Evolutionary conservation across 2,888 invertebrate genomes (phyloP).

Genomic region (Lasioglossum pauxillum): DNA sequence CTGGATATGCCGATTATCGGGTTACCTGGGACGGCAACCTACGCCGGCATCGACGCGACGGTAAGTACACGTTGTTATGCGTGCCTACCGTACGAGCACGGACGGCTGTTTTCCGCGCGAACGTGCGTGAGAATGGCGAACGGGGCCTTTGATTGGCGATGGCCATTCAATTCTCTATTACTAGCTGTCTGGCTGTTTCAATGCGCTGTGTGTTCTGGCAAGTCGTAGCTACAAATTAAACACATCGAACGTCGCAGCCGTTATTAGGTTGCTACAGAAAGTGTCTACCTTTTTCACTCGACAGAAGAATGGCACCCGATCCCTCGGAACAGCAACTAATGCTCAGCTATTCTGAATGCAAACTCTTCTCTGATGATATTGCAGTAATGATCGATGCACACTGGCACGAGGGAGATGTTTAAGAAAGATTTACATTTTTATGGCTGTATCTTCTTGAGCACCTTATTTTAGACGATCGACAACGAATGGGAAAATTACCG

Average conservation of each 20-base stretch:
- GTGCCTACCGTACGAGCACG: conserved; percentile 42
- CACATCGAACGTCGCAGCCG: not conserved
- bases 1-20: conserved; percentile 81
- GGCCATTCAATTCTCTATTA: conserved; percentile 25
- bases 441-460: not conserved
- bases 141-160: conserved; percentile 11
- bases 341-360: not conserved
- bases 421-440: not conserved
- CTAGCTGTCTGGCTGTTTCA: not conserved
- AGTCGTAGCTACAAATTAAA: not conserved
- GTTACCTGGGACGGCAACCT: conserved; percentile 72
- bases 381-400: not conserved
- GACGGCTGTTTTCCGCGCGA: conserved; percentile 44
- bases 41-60: conserved; percentile 34
- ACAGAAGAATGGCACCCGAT: not conserved
- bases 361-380: not conserved
- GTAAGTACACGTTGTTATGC: conserved; percentile 69
- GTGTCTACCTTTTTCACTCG: not conserved
- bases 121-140: conserved; percentile 49
- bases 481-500: not conserved
- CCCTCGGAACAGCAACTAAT: not conserved
- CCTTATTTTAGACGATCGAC: not conserved
- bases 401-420: not conserved
- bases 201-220: not conserved
- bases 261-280: not conserved